Evolutionary conservation across 1,140 invertebrate genomes (phyloP).

Genomic region (Zaprionus gabonicus): DNA sequence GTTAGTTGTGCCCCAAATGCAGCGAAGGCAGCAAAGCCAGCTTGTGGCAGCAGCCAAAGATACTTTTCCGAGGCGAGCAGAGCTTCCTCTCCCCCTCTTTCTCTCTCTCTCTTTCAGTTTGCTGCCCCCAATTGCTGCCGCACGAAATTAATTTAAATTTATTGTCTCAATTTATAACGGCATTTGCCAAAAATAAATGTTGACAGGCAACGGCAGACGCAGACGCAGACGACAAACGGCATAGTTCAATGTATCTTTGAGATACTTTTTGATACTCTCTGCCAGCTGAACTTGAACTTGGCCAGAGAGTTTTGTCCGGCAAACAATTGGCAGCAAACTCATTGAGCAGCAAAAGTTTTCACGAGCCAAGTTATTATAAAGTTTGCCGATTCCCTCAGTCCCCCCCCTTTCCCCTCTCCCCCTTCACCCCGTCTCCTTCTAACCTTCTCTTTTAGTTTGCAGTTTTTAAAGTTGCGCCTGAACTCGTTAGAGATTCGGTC

Average conservation of each 20-base stretch:
- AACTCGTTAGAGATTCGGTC: conserved; percentile 53
- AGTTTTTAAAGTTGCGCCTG: conserved; percentile 35
- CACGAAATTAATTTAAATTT: conserved; percentile 78
- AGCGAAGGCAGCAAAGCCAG: not conserved
- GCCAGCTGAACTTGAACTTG: conserved; percentile 73
- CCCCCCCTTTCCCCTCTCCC: not conserved
- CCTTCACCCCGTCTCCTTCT: not conserved
- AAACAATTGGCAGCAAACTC: conserved; percentile 67
- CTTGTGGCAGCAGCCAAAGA: not conserved
- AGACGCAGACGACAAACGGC: conserved; percentile 8
- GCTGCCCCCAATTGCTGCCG: conserved; percentile 19
- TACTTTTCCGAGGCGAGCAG: not conserved
- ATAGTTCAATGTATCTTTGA: conserved; percentile 61
- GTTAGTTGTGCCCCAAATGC: not conserved
- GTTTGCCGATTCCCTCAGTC: conserved; percentile 38
- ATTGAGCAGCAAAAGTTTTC: conserved; percentile 53
- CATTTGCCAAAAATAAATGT: conserved; percentile 72
- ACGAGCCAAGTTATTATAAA: conserved; percentile 67
- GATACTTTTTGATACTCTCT: conserved; percentile 39
- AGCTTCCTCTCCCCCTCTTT: not conserved
- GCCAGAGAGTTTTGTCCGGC: conserved; percentile 38
- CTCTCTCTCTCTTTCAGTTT: not conserved
- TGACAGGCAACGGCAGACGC: conserved; percentile 42
- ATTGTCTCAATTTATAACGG: conserved; percentile 79
- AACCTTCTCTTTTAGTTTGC: conserved; percentile 47